Evolutionary conservation across 2,797 vertebrate genomes (phyloP), one percentile per base, ranked within the genome.

Genomic region (Sphenopsis melanotis): DNA sequence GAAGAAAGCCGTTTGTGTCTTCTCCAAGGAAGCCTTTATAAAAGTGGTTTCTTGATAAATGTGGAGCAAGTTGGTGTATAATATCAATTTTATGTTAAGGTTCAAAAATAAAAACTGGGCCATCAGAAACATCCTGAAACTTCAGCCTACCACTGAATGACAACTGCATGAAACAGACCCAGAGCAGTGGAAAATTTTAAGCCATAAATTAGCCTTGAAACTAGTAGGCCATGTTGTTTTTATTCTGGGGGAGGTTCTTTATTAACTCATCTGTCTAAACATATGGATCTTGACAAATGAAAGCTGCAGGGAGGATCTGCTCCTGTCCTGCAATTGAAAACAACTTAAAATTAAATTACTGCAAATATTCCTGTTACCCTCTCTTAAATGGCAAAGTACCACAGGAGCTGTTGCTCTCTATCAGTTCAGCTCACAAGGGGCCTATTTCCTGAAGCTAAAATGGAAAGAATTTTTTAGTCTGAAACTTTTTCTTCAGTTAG

Each of bases 211-310:
- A 84, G 77, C 77, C 90, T 80, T 83, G 69, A 90, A 92, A 80
- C 42, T 49, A 87, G 71, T 89, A 80, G 78, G 68, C 80, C 82
- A 66, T 70, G 72, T 15, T 93, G 84, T 29, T 97, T 81, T 97
- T 89, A 93, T 95, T 94, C 85, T 92, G 79, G 59, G 34, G 72
- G 59, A 93, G 81, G 46, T 74, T 74, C 93, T 95, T 87, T 94
- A 94, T 93, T 87, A 95, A 89, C 70, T 98, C 78, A 96, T 96
- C 94, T 95, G 44, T 93, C 90, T 90, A 93, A 97, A 95, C 87
- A 87, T 89, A 90, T 91, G 95, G 74, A 83, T 84, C 87, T 94
- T 92, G 76, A 96, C 89, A 95, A 95, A 94, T 94, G 90, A 95
- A 96, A 97, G 89, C 65, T 89, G 52, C 72, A 66, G 79, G 89